phyloP scores from a whole-genome alignment of 2,888 invertebrate species.

The Caenorhabditis angaria region DNA sequence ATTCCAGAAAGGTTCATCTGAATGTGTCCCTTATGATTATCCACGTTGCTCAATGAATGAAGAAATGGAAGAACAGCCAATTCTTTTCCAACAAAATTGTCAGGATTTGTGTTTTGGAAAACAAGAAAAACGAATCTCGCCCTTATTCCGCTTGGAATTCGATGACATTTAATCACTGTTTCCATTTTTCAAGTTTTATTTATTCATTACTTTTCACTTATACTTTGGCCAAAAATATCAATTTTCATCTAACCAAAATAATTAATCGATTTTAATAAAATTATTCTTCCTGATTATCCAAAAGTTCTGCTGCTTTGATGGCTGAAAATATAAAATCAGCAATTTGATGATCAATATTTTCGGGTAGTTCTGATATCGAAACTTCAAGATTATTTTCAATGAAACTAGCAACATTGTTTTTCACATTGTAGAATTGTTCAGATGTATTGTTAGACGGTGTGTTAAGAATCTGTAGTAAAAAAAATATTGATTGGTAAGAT shows the following conservation, averaged over 20 bases:
- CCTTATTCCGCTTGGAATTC: constrained; percentile 42
- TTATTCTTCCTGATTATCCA: neutral
- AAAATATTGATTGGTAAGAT: neutral
- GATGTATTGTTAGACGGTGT: neutral
- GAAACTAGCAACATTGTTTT: neutral
- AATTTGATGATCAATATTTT: neutral
- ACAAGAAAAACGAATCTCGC: constrained; percentile 50
- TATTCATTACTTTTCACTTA: neutral
- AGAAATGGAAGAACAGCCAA: constrained; percentile 58
- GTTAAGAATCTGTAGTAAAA: constrained; percentile 3
- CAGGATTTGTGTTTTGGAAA: constrained; percentile 56
- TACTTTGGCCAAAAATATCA: neutral
- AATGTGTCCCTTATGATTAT: constrained; percentile 55
- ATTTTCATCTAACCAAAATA: neutral
- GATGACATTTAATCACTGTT: constrained; percentile 15
- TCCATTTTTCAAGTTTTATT: neutral
- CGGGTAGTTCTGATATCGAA: neutral
- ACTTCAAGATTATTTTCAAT: neutral
- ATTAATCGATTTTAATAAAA: constrained; percentile 2
- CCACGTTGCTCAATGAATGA: constrained; percentile 50
- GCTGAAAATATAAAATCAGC: neutral
- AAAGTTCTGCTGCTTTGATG: constrained; percentile 1
- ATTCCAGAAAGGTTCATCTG: constrained; percentile 47
- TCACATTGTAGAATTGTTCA: neutral
- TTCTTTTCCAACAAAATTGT: constrained; percentile 55